Percentiles rank a stretch among this genome's conserved stretches.
These are phyloP conservation scores for Salminus brasiliensis DNA, from an alignment of 2,113 vertebrate genomes.

Conservation along the genomic window DNA sequence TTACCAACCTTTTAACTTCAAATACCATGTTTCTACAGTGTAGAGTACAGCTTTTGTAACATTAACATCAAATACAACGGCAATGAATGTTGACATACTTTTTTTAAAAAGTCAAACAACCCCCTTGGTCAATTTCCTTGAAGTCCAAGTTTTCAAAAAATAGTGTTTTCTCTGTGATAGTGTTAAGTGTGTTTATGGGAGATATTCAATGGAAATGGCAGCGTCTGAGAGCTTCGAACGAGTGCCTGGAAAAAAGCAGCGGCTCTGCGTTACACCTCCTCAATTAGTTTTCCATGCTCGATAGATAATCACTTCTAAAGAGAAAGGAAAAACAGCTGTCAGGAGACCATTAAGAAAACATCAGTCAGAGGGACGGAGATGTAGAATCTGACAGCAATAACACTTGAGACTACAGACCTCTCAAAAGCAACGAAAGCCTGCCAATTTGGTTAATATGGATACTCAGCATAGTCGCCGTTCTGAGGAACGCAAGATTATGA, in stretches of 20 bases:
- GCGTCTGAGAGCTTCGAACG: slow-evolving; percentile 12
- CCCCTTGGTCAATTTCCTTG: no score
- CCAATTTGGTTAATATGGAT: slow-evolving; percentile 29
- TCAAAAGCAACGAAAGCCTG: slow-evolving; percentile 1
- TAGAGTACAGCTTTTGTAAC: no score
- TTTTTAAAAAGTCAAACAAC: no score
- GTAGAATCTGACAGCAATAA: slow-evolving; percentile 2
- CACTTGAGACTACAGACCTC: neutral
- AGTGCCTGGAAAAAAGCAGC: neutral
- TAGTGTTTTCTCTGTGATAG: no score
- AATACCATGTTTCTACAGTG: no score
- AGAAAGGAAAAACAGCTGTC: slow-evolving; percentile 13
- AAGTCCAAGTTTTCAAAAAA: no score
- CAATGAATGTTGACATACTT: neutral
- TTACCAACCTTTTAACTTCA: no score
- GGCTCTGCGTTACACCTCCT: slow-evolving; percentile 17
- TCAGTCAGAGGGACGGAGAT: slow-evolving; percentile 9
- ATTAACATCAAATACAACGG: neutral
- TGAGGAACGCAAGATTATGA: slow-evolving; percentile 61
- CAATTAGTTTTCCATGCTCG: slow-evolving; percentile 40
- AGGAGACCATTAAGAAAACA: slow-evolving; percentile 19
- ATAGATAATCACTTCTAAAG: slow-evolving; percentile 35
- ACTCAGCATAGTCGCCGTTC: slow-evolving; percentile 42
- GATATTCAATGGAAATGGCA: slow-evolving; percentile 22
- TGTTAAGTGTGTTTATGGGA: slow-evolving; percentile 3